phyloP scores from a whole-genome alignment of 1,140 invertebrate genomes.

The Aporrectodea caliginosa region DNA sequence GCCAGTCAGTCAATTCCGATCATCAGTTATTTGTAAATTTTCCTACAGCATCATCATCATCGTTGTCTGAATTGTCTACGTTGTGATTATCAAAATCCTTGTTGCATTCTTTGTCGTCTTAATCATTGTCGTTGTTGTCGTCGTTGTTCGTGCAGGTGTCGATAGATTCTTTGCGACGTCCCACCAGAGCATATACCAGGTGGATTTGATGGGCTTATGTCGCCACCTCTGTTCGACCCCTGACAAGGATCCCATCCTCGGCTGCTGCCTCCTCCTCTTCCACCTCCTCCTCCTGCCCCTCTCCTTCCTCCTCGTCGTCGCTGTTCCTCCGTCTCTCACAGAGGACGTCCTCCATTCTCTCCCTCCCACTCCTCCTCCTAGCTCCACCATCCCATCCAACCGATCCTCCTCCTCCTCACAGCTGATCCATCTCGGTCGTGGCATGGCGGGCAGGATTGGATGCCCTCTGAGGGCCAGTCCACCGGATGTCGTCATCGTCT shows the following conservation, averaged over 20 bases:
- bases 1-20: no score
- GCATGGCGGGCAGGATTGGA: not conserved
- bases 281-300: not conserved
- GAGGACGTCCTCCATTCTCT: no score
- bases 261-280: not conserved
- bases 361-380: not conserved
- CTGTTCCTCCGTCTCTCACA: not conserved
- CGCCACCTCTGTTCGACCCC: not conserved
- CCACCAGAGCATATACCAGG: not conserved
- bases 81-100: no score
- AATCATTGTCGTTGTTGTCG: not conserved
- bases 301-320: not conserved
- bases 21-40: no score
- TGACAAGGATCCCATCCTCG: not conserved
- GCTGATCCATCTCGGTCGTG: not conserved
- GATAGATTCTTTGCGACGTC: no score
- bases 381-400: not conserved
- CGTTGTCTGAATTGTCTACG: no score
- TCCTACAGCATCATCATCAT: no score
- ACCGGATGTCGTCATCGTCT: not conserved
- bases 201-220: not conserved
- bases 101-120: not conserved
- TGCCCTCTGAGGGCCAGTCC: not conserved
- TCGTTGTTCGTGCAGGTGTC: not conserved
- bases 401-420: not conserved